Base-by-base conservation (phyloP, 2,113 vertebrate species). In the Mus spicilegus region DNA sequence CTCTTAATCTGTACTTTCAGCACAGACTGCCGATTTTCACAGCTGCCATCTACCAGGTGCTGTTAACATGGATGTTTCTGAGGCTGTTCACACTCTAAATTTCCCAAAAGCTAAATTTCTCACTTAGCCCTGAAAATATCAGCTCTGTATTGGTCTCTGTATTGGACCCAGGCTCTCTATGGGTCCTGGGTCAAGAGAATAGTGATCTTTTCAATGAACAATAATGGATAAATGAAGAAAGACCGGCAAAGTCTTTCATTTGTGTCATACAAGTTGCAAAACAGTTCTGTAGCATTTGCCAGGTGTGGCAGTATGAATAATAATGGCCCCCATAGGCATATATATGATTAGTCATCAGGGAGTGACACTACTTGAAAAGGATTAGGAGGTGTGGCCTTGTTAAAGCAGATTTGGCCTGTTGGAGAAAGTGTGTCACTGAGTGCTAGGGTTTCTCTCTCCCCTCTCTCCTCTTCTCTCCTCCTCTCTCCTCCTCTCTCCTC, bases 21-120 rank as follows among this genome's bases (percentile, higher is more conserved):
- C 51, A 80, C 70, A 85, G 80, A 85, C 49, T 58, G 51, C 75
- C 28, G 51, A 76, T 81, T 36, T 91, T 96, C 73, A 51, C 5
- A 75, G 82, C 16, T 72, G 77, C 20, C 11, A 24, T 42, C 82
- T 63, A 67, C 73, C 85, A 82, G 33, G 11, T 67, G 11, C 58
- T 36, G 51, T 58, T 77, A 89, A 72, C 63, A 87, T 85, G 36
- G 75, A 85, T 92, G 42, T 63, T 46, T 91, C 13, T 86, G 72
- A 94, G 42, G 3, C 19, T 51, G 61, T 76, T 90, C 49, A 76
- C 1, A 93, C 3, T 81, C 58, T 65, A 46, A 49, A 86, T 54
- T 95, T 89, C 58, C 91, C 91, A 65, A 86, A 94, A 88, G 51
- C 33, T 80, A 39, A 88, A 77, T 49, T 69, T 69, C 65, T 95